A percentile compares a stretch with the other conserved stretches of the same genome.
Conservation (phyloP, 2,797 vertebrate genomes). For the Enteromius radiatus region DNA sequence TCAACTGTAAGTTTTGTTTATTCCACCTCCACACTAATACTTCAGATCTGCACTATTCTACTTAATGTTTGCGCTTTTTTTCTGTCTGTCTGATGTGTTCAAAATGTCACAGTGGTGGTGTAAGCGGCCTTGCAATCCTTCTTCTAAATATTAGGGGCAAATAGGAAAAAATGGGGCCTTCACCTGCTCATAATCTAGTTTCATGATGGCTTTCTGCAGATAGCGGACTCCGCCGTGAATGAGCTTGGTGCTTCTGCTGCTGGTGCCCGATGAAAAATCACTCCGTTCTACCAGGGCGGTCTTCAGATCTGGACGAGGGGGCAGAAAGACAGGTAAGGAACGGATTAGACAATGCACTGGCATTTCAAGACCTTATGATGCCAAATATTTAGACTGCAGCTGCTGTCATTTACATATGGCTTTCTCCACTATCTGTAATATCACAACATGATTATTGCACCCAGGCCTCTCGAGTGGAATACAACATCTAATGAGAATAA, state of each 20-base stretch:
- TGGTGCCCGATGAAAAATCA: constrained; percentile 97
- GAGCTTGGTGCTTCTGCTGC: constrained; percentile 97
- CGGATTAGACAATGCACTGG: constrained; percentile 58
- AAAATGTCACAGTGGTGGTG: constrained; percentile 51
- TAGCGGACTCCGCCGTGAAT: constrained; percentile 98
- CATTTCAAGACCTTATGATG: constrained; percentile 59
- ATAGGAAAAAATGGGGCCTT: constrained; percentile 63
- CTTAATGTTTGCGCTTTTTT: constrained; percentile 15
- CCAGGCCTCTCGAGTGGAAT: constrained; percentile 16
- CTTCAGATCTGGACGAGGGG: constrained; percentile 85
- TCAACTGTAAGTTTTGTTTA: constrained; percentile 12
- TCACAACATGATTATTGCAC: constrained; percentile 61
- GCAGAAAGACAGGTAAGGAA: constrained; percentile 64
- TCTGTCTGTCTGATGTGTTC: constrained; percentile 8
- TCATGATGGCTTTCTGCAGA: constrained; percentile 98
- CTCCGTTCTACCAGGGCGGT: constrained; percentile 94
- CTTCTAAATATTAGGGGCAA: constrained; percentile 43
- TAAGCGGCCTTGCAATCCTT: constrained; percentile 20
- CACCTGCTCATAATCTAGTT: constrained; percentile 96
- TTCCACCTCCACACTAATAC: not conserved
- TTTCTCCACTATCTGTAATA: constrained; percentile 57
- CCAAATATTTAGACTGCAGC: constrained; percentile 62
- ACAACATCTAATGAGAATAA: constrained; percentile 24
- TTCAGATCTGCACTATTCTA: constrained; percentile 6
- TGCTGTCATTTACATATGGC: constrained; percentile 62